These are phyloP conservation scores for Sebastes minor DNA, from an alignment of 2,797 vertebrate species.

Conservation along the genomic window DNA sequence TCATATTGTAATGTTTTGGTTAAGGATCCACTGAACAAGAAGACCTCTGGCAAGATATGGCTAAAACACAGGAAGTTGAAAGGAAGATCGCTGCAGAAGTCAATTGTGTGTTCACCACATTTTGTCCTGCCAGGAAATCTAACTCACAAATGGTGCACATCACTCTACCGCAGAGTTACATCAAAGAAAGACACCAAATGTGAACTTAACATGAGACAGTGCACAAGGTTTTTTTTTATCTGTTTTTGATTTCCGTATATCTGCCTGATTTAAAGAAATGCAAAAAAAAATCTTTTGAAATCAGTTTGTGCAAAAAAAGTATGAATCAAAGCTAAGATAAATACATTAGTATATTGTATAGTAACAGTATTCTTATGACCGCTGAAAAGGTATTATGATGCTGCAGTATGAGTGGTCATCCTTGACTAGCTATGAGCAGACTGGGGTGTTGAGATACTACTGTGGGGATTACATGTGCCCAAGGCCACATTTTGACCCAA, in stretches of 20 bases:
- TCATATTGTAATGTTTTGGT: neutral
- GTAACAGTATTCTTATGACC: neutral
- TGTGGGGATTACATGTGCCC: conserved; percentile 46
- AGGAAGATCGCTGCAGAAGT: neutral
- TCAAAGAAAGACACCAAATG: conserved; percentile 6
- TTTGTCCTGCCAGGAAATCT: neutral
- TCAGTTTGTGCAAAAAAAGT: neutral
- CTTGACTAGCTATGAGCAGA: neutral
- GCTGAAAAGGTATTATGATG: neutral
- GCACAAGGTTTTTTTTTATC: neutral
- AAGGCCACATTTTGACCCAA: conserved; percentile 46
- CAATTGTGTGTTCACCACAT: neutral
- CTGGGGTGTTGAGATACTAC: conserved; percentile 31
- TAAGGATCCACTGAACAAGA: neutral
- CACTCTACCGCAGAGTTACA: neutral
- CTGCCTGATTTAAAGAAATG: neutral
- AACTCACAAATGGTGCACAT: neutral
- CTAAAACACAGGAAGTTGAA: neutral
- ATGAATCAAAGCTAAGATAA: neutral
- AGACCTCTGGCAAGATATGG: neutral
- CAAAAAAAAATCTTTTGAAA: neutral
- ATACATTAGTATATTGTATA: neutral
- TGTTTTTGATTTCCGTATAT: neutral
- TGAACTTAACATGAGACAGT: neutral
- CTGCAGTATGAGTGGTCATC: conserved; percentile 21